Evolutionary conservation across 2,797 vertebrate species (phyloP).

Genomic region (Vireo griseus): DNA sequence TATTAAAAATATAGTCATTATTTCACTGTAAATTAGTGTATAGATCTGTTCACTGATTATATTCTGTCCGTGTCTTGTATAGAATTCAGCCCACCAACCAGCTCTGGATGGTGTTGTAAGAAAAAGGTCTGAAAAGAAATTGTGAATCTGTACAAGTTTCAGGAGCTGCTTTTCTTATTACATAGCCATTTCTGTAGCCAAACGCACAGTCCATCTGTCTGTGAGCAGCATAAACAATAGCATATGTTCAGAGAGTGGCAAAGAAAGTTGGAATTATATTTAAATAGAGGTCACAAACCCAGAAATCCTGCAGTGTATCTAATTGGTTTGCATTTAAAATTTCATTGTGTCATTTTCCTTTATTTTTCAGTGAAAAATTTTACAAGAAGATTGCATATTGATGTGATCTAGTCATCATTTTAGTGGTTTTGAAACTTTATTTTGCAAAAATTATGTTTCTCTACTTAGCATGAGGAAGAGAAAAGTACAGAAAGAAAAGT

Average conservation of each 20-base stretch:
- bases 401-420: background rate
- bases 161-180: background rate
- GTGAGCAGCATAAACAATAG: background rate
- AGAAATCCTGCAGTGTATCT: background rate
- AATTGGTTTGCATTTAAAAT: background rate
- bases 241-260: background rate
- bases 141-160: fast-evolving
- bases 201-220: background rate
- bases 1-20: background rate
- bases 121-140: background rate
- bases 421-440: background rate
- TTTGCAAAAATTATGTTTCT: background rate
- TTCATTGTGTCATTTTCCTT: background rate
- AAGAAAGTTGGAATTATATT: background rate
- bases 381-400: background rate
- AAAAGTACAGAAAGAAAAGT: background rate
- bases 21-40: background rate
- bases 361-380: background rate
- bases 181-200: background rate
- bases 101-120: background rate
- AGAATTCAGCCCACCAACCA: background rate
- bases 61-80: background rate
- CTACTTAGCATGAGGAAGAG: background rate
- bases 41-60: background rate
- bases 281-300: background rate